These are phyloP conservation scores for Volucella inflata DNA, from an alignment of 2,888 invertebrate species.

Conservation along the genomic window DNA sequence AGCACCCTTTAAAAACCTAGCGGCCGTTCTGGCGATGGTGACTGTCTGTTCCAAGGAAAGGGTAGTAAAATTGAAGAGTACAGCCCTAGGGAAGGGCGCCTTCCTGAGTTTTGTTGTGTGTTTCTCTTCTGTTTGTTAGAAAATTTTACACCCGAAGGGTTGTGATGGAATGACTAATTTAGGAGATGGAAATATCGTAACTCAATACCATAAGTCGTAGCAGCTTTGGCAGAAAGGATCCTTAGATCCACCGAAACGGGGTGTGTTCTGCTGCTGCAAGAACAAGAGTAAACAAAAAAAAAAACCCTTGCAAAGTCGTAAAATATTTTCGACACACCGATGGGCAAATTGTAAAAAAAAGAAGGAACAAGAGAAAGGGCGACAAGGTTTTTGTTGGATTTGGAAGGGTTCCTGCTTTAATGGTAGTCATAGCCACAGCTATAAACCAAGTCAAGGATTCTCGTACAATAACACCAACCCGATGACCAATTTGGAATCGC, in stretches of 20 bases:
- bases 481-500: conserved; percentile 46
- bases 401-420: conserved; percentile 9
- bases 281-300: background rate
- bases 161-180: conserved; percentile 70
- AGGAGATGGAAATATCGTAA: conserved; percentile 59
- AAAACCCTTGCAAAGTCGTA: conserved; percentile 35
- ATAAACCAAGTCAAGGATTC: conserved; percentile 18
- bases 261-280: background rate
- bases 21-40: background rate
- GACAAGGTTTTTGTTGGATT: background rate
- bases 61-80: conserved; percentile 23
- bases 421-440: background rate
- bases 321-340: conserved; percentile 18
- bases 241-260: conserved; percentile 3
- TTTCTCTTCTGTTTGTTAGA: background rate
- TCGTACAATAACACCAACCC: background rate
- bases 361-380: conserved; percentile 12
- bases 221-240: conserved; percentile 16
- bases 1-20: conserved; percentile 60
- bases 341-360: conserved; percentile 33
- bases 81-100: conserved; percentile 15
- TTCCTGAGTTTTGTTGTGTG: conserved; percentile 25
- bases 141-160: conserved; percentile 60
- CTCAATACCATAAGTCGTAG: conserved; percentile 42
- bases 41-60: background rate